Evolutionary conservation across 2,888 invertebrate species (phyloP).

Genomic region (Drosophila quasianomalipes): DNA sequence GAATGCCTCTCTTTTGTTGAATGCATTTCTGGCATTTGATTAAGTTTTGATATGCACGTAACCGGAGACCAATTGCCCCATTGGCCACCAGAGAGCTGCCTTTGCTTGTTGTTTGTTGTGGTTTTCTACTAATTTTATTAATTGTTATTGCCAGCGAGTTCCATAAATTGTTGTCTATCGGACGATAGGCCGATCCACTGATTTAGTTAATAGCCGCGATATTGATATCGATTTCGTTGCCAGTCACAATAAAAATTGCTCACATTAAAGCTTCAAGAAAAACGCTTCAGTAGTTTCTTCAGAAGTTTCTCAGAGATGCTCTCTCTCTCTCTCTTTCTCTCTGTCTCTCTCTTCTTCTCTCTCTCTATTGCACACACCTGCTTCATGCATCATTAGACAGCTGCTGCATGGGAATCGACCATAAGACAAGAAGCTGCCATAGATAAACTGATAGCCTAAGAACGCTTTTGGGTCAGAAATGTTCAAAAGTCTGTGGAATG

Average conservation of each 20-base stretch:
- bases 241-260: conserved; percentile 72
- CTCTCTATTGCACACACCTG: background rate
- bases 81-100: conserved; percentile 57
- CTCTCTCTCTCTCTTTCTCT: background rate
- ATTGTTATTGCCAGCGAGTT: conserved; percentile 80
- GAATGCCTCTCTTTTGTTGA: conserved; percentile 54
- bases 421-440: conserved; percentile 41
- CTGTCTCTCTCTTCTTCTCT: background rate
- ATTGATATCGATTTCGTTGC: conserved; percentile 73
- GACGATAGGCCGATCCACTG: conserved; percentile 71
- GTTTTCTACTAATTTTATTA: conserved; percentile 75
- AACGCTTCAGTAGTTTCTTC: background rate
- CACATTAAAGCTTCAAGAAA: conserved; percentile 57
- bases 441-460: conserved; percentile 34
- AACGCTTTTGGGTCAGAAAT: background rate
- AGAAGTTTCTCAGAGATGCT: background rate
- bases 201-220: conserved; percentile 76
- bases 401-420: conserved; percentile 27
- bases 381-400: conserved; percentile 35
- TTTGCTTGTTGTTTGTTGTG: conserved; percentile 27
- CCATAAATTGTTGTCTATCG: conserved; percentile 72
- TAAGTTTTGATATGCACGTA: conserved; percentile 72
- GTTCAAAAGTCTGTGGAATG: conserved; percentile 13
- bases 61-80: conserved; percentile 54
- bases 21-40: conserved; percentile 48